Evolutionary conservation across 2,797 vertebrate genomes (phyloP).

Genomic region (Hydrolagus colliei): DNA sequence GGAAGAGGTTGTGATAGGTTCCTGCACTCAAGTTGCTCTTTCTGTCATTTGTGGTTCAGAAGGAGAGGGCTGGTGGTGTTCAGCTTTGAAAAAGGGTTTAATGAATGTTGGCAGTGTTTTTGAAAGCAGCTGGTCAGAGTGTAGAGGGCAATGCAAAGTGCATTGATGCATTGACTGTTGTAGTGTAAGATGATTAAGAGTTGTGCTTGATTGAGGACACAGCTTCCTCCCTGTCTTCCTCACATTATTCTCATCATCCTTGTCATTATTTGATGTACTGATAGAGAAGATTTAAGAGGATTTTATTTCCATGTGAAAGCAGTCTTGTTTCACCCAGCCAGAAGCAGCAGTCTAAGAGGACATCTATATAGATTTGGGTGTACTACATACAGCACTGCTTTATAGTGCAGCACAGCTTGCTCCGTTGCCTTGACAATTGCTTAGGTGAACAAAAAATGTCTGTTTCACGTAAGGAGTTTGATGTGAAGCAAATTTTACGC

Average conservation of each 20-base stretch:
- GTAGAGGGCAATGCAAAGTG: slow-evolving; percentile 47
- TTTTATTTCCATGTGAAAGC: slow-evolving; percentile 40
- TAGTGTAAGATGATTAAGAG: slow-evolving; percentile 46
- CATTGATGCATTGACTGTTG: slow-evolving; percentile 44
- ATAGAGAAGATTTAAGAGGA: slow-evolving; percentile 41
- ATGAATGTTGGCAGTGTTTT: slow-evolving; percentile 55
- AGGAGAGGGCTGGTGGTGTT: slow-evolving; percentile 50
- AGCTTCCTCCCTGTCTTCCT: slow-evolving; percentile 44
- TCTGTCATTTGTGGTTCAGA: slow-evolving; percentile 54
- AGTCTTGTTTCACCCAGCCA: slow-evolving; percentile 48
- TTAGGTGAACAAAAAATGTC: slow-evolving; percentile 78
- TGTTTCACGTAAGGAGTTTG: slow-evolving; percentile 93
- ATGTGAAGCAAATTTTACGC: slow-evolving; percentile 95
- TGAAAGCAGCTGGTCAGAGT: slow-evolving; percentile 52
- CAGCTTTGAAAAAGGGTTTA: slow-evolving; percentile 58
- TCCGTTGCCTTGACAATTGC: slow-evolving; percentile 77
- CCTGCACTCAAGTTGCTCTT: slow-evolving; percentile 49
- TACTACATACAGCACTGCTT: slow-evolving; percentile 55
- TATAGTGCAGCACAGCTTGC: slow-evolving; percentile 61
- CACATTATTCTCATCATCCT: slow-evolving; percentile 40
- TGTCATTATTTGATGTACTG: slow-evolving; percentile 50
- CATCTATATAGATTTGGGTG: slow-evolving; percentile 60
- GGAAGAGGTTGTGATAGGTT: slow-evolving; percentile 41
- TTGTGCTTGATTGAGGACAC: slow-evolving; percentile 48
- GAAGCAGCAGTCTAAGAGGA: slow-evolving; percentile 55